Evolutionary conservation across 2,888 invertebrate species (phyloP).

Genomic region (Linyphia triangularis): DNA sequence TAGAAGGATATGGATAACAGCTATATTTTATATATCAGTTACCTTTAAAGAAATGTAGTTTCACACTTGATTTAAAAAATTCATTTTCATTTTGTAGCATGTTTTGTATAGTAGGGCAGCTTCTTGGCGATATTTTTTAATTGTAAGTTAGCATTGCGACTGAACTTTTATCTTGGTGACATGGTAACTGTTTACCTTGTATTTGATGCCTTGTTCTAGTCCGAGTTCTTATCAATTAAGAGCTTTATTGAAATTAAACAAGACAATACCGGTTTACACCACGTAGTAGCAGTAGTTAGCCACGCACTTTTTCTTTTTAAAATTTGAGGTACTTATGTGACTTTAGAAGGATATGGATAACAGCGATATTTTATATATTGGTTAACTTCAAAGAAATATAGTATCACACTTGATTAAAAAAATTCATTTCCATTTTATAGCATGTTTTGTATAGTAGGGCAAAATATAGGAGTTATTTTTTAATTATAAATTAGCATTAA

Average conservation of each 20-base stretch:
- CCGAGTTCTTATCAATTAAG: conserved; percentile 39
- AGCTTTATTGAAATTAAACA: conserved; percentile 44
- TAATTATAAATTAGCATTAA: no score
- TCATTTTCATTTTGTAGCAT: no score
- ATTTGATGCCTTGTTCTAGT: conserved; percentile 44
- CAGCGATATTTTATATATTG: not conserved
- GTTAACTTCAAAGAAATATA: not conserved
- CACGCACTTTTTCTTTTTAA: not conserved
- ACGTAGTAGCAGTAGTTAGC: no score
- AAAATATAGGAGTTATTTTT: no score
- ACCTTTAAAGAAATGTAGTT: not conserved
- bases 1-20: not conserved
- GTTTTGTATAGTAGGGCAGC: no score
- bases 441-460: no score
- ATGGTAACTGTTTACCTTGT: conserved; percentile 66
- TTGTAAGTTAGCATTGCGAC: no score
- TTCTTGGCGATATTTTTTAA: no score
- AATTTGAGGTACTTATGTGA: no score
- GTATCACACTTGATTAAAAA: not conserved
- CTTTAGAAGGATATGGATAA: no score
- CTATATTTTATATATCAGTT: not conserved
- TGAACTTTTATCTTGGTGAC: no score
- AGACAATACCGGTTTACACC: not conserved
- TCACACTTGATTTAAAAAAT: not conserved
- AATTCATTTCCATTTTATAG: not conserved